Conservation (phyloP, 2,888 invertebrate genomes). For the Dioctria rufipes region DNA sequence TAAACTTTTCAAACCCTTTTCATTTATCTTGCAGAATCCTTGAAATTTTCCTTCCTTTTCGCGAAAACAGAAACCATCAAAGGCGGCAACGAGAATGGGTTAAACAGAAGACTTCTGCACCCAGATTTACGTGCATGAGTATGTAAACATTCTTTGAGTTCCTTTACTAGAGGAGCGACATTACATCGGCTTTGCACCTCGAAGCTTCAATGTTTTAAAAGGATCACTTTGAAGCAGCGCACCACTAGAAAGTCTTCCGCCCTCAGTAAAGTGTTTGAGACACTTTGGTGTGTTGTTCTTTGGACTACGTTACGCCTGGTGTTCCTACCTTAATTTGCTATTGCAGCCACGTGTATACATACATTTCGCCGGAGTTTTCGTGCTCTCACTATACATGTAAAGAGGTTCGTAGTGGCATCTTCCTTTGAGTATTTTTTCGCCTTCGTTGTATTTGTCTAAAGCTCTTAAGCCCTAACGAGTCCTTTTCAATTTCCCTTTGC, state of each 20-base stretch:
- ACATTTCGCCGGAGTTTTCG: slow-evolving; percentile 20
- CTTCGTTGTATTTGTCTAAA: slow-evolving; percentile 25
- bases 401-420: not conserved
- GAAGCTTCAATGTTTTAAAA: slow-evolving; percentile 16
- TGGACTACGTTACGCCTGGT: not conserved
- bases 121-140: slow-evolving; percentile 32
- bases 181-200: slow-evolving; percentile 26
- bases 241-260: slow-evolving; percentile 35
- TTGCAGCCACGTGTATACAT: slow-evolving; percentile 26
- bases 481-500: not conserved
- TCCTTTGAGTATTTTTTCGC: slow-evolving; percentile 21
- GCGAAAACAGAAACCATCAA: slow-evolving; percentile 32
- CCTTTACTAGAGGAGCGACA: not conserved
- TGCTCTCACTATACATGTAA: not conserved
- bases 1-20: not conserved
- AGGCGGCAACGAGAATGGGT: slow-evolving; percentile 12
- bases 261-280: slow-evolving; percentile 32
- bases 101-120: slow-evolving; percentile 23
- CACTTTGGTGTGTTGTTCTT: slow-evolving; percentile 23
- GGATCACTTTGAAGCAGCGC: slow-evolving; percentile 28
- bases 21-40: not conserved
- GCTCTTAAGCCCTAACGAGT: slow-evolving; percentile 28
- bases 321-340: slow-evolving; percentile 25
- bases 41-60: slow-evolving; percentile 3
- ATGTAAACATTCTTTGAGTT: slow-evolving; percentile 35